Base-by-base conservation (phyloP, 2,113 vertebrate species). In the Tyrannus savana region DNA sequence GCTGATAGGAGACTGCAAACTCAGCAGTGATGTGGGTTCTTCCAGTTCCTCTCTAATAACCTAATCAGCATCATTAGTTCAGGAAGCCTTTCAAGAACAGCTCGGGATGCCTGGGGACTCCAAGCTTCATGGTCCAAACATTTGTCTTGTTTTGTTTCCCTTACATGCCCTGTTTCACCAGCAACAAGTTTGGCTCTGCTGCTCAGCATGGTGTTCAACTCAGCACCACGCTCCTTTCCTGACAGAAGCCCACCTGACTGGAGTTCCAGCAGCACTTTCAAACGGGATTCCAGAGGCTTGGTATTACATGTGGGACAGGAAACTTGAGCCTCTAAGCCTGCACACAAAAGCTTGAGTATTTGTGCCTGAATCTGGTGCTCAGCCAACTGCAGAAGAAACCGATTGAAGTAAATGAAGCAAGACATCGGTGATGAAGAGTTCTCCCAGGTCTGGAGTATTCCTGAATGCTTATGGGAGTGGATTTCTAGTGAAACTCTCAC, bases 51-150 rank as follows among this genome's bases (percentile, higher is more conserved):
- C 19, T 90, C 90, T 74, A 81, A 58, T 76, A 94, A 87, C 88
- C 81, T 94, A 50, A 90, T 83, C 82, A 49, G 63, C 0, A 4
- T 74, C 59, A 77, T 93, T 80, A 91, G 28, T 27, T 52, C 50
- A 85, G 79, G 75, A 91, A 89, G 87, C 35, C 50, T 77, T 91
- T 85, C 21, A 84, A 90, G 90, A 90, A 74, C 19, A 66, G 82
- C 42, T 68, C 6, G 28, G 69, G 66, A 28, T 59, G 33, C 31
- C 56, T 52, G 56, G 62, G 56, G 47, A 86, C 75, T 66, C 35
- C 25, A 23, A 67, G 39, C 33, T 47, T 67, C 53, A 41, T 0
- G 3, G 81, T 64, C 28, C 35, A 44, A 84, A 44, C 6, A 21
- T 14, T 52, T 37, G 42, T n/a, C 62, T 78, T 58, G 17, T 68